Conservation (phyloP, 2,797 vertebrate species). For the Hyperoplus lanceolatus region DNA sequence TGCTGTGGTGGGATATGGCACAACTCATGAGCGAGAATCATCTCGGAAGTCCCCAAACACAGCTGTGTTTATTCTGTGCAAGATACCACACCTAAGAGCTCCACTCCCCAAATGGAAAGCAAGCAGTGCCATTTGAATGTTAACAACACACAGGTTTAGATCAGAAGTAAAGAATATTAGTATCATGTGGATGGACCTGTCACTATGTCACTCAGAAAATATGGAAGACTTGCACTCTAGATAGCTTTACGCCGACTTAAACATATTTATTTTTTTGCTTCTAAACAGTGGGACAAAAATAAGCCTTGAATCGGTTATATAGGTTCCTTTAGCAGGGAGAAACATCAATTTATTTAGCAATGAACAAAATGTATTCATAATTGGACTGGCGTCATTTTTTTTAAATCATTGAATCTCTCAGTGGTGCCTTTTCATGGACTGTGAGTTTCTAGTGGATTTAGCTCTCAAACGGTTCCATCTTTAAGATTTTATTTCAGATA, state of each 20-base stretch:
- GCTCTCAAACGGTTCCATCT: constrained; percentile 3
- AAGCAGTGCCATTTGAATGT: constrained; percentile 26
- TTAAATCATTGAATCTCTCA: constrained; percentile 1
- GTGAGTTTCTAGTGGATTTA: not conserved
- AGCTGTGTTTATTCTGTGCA: constrained; percentile 75
- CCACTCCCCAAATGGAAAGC: constrained; percentile 40
- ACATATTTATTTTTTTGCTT: constrained; percentile 32
- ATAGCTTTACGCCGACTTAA: constrained; percentile 19
- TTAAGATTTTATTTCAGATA: constrained; percentile 25
- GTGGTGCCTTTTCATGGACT: not conserved
- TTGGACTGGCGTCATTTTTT: not conserved
- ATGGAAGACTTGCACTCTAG: constrained; percentile 4
- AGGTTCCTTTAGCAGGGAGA: constrained; percentile 1
- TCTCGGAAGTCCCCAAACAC: constrained; percentile 69
- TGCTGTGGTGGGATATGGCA: constrained; percentile 66
- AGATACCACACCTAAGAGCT: constrained; percentile 55
- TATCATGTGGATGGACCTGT: not conserved
- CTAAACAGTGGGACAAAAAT: constrained; percentile 38
- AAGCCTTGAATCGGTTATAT: constrained; percentile 14
- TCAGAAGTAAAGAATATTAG: constrained; percentile 2
- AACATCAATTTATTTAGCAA: not conserved
- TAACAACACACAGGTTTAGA: constrained; percentile 1
- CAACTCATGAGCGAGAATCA: constrained; percentile 52
- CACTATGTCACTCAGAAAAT: constrained; percentile 2
- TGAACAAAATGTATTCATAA: not conserved